Evolutionary conservation across 2,888 invertebrate species (phyloP).

Genomic region (Crioceris asparagi): DNA sequence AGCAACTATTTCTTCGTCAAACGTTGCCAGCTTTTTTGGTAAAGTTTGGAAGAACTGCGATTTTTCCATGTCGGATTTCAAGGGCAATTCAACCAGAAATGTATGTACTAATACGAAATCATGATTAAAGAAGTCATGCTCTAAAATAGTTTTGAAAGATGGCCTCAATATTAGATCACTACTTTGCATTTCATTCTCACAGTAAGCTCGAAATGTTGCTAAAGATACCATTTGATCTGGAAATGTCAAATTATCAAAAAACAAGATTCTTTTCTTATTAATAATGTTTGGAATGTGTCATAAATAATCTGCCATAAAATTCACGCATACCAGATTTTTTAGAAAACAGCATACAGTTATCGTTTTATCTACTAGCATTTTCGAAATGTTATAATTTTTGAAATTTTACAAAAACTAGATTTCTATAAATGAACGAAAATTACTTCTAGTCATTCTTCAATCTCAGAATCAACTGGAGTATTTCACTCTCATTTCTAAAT

Average conservation of each 20-base stretch:
- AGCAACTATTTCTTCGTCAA: constrained; percentile 74
- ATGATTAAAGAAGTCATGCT: constrained; percentile 73
- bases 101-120: constrained; percentile 76
- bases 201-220: constrained; percentile 57
- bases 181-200: constrained; percentile 58
- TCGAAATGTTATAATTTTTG: too few species aligned
- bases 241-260: constrained; percentile 10
- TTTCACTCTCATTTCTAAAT: too few species aligned
- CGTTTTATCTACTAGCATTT: too few species aligned
- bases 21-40: constrained; percentile 54
- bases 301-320: too few species aligned
- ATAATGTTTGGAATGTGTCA: too few species aligned
- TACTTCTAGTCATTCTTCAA: too few species aligned
- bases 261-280: not conserved
- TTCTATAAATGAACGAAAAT: too few species aligned
- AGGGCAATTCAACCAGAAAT: constrained; percentile 70
- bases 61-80: constrained; percentile 69
- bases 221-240: constrained; percentile 59
- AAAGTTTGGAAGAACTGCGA: constrained; percentile 66
- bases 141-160: constrained; percentile 51
- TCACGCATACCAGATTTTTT: too few species aligned
- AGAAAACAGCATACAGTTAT: too few species aligned
- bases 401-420: too few species aligned
- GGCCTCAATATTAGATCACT: constrained; percentile 54
- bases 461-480: too few species aligned